Evolutionary conservation across 2,113 vertebrate genomes (phyloP).

Genomic region (Pipa parva): DNA sequence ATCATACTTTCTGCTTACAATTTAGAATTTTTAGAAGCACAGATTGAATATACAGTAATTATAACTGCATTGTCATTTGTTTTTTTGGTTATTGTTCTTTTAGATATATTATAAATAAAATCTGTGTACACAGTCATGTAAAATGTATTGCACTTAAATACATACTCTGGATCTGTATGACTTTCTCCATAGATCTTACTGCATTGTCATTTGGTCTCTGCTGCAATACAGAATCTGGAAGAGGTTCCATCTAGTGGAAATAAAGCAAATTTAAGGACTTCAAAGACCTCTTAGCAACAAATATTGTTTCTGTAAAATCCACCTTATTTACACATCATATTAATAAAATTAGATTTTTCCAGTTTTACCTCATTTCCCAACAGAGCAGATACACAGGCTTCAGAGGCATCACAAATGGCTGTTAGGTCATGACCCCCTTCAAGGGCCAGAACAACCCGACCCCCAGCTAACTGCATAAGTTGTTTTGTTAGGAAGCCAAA

Average conservation of each 20-base stretch:
- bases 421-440: conserved; percentile 97
- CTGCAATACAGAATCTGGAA: conserved; percentile 83
- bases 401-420: conserved; percentile 93
- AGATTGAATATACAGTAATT: no score
- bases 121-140: no score
- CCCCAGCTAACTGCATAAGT: conserved; percentile 92
- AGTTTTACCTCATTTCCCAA: conserved; percentile 88
- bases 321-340: neutral
- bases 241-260: conserved; percentile 64
- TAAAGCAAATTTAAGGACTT: neutral
- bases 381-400: conserved; percentile 91
- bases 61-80: no score
- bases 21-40: no score
- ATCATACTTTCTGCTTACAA: no score
- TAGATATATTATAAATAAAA: no score
- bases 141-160: conserved; percentile 45
- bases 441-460: conserved; percentile 84
- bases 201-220: conserved; percentile 86
- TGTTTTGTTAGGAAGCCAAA: conserved; percentile 96
- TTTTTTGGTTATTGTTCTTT: no score
- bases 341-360: neutral
- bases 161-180: conserved; percentile 88
- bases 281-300: neutral
- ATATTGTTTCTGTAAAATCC: neutral
- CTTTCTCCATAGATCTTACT: conserved; percentile 88